Conservation (phyloP, 2,113 vertebrate species). For the Myiozetetes cayanensis region DNA sequence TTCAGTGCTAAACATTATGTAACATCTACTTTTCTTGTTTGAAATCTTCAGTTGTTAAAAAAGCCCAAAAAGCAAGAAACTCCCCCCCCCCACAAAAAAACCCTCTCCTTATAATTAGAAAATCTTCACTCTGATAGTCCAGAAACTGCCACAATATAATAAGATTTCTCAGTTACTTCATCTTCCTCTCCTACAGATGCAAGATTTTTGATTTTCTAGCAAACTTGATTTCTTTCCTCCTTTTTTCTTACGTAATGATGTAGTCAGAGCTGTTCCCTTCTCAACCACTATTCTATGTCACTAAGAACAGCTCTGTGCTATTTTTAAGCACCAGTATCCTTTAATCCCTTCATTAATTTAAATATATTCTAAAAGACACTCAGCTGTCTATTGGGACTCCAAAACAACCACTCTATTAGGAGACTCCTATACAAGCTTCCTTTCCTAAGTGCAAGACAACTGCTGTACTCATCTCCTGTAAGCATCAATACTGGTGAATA, state of each 20-base stretch:
- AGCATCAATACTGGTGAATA: not conserved
- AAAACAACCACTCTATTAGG: not conserved
- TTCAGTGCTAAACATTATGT: slow-evolving; percentile 6
- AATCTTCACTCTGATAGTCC: not conserved
- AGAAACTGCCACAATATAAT: not conserved
- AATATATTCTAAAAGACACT: slow-evolving; percentile 38
- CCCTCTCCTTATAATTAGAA: not conserved
- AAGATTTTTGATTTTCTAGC: not conserved
- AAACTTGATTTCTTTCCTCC: not conserved
- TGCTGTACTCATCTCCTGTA: accelerated
- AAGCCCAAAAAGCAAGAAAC: not conserved
- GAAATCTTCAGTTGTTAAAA: not conserved
- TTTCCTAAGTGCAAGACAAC: not conserved
- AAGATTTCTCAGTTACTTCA: not conserved
- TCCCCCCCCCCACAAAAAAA: accelerated
- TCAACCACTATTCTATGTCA: not conserved
- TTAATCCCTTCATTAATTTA: slow-evolving; percentile 48
- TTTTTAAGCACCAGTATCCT: slow-evolving; percentile 21
- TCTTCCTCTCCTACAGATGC: not conserved
- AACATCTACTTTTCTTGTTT: not conserved
- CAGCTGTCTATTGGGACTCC: not conserved
- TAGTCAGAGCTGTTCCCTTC: not conserved
- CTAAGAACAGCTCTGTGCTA: not conserved
- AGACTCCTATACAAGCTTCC: not conserved
- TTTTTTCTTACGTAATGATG: not conserved